Base-by-base conservation (phyloP, 2,888 invertebrate species). In the Drosophila suboccidentalis region DNA sequence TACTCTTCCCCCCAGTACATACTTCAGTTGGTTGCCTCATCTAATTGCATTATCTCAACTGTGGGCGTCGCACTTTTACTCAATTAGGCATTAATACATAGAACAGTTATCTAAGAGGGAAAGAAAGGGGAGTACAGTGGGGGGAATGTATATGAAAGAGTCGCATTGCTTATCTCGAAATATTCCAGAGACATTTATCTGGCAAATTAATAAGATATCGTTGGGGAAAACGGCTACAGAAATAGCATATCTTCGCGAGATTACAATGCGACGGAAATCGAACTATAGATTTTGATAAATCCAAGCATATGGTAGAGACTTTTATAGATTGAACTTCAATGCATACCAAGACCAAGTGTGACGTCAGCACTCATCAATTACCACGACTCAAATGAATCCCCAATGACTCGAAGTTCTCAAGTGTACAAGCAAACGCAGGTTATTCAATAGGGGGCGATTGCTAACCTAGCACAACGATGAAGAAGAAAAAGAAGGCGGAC, bases 41-140 rank as follows among this genome's bases (percentile, higher is more conserved):
- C 71, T 84, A 81, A 87, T 84, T 87, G 84, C 82, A 84, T 87
- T 87, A 87, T 83, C 83, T 57, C 32, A 26, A 57, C 53, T 59
- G 61, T 75, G 71, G 54, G 61, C 64, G 75, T 46, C 67, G 34
- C 75, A 61, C 78, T 53, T 54, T 68, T 75, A 86, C 66, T 86
- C 83, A 84, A 81, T 81, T 83, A 71, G 60, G 47, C 34, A 61
- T 36, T 43, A 54, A 32, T n/a, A 44, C 26, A 57, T 26, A 26
- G 36, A 13, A 13, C 9, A 11, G 38, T 39, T 38, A 59, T 38
- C 29, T 17, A 5, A 17, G 46, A 26, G 13, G 3, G 22, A 8
- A 13, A 44, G 0, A 1, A 22, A 11, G 13, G 2, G 22, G 22
- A 9, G 4, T 19, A 5, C 5, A 19, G 13, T 26, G 55, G 22